phyloP scores from a whole-genome alignment of 2,888 invertebrate species.

The Dromius quadrimaculatus region DNA sequence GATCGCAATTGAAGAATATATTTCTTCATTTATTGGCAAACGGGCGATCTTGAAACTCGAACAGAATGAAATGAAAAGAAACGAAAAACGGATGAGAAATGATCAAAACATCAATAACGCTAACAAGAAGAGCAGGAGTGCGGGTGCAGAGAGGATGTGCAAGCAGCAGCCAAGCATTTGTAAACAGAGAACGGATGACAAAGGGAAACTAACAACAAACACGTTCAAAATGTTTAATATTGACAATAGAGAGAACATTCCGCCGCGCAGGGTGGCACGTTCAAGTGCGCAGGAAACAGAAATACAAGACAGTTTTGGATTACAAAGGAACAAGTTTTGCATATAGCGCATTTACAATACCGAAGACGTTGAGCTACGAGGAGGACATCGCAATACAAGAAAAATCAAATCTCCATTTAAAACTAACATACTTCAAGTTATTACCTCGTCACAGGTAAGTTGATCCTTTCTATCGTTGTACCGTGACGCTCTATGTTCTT shows the following conservation, averaged over 20 bases:
- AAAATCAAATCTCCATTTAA: neutral
- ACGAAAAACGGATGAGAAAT: conserved; percentile 44
- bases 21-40: conserved; percentile 22
- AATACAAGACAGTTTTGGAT: conserved; percentile 55
- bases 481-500: conserved; percentile 18
- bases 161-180: conserved; percentile 46
- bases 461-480: conserved; percentile 8
- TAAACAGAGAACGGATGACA: conserved; percentile 53
- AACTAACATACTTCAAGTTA: neutral
- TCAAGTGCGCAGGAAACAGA: conserved; percentile 51
- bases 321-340: conserved; percentile 53
- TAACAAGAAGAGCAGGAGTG: conserved; percentile 36
- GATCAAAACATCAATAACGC: conserved; percentile 51
- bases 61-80: conserved; percentile 29
- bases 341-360: conserved; percentile 18
- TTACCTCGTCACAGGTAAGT: conserved; percentile 22
- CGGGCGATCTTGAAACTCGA: neutral
- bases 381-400: conserved; percentile 12
- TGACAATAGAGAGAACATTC: conserved; percentile 53
- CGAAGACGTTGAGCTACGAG: conserved; percentile 4
- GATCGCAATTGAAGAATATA: too few relatives aligned
- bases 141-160: too few relatives aligned
- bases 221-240: conserved; percentile 56
- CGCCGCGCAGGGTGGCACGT: conserved; percentile 7
- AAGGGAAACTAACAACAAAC: conserved; percentile 54